Evolutionary conservation across 2,797 vertebrate genomes (phyloP), one percentile per base, ranked within the genome.

Genomic region (Enteromius treurensis): DNA sequence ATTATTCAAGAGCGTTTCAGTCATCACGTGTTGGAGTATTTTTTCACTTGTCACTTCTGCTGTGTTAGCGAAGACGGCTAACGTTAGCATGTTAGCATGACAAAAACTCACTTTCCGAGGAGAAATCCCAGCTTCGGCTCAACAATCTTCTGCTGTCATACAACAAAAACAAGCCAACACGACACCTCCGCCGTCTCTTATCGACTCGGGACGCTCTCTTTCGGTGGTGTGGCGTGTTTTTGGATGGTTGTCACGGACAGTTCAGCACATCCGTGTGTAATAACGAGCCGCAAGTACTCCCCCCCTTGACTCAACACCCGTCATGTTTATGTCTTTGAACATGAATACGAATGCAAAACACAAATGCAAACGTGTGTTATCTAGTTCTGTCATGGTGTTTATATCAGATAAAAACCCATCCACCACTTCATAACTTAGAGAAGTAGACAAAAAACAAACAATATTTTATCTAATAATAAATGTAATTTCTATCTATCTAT

Each of bases 71-170:
- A 2, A 49, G 26, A 40, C 45, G 45, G 45, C 53, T 55, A 23
- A 45, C 40, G 51, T 40, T 83, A 83, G 53, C 82, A 37, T 40
- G 67, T 26, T 83, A 83, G 82, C 82, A 29, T 64, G 53, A 71
- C 29, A 11, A 13, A 77, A 83, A 83, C 82, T 83, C 75, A 83
- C 82, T 70, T 71, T 83, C 53, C 49, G 65, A 69, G 26, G 49
- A 69, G 37, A 78, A 78, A 62, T 70, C 40, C 75, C 65, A 37
- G 13, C 42, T 17, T 34, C 10, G 6, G 21, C 29, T 62, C 51
- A 60, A 71, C 34, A n/a, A 62, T 40, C 64, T 83, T 45, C 65
- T 26, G 21, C 23, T 49, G 65, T 40, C 82, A 64, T 69, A 26
- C 26, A 78, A 77, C 53, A 78, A 76, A 37, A 47, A 58, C 53